These are phyloP conservation scores for Bradypodion ventrale DNA, from an alignment of 2,797 vertebrate species.

Conservation along the genomic window DNA sequence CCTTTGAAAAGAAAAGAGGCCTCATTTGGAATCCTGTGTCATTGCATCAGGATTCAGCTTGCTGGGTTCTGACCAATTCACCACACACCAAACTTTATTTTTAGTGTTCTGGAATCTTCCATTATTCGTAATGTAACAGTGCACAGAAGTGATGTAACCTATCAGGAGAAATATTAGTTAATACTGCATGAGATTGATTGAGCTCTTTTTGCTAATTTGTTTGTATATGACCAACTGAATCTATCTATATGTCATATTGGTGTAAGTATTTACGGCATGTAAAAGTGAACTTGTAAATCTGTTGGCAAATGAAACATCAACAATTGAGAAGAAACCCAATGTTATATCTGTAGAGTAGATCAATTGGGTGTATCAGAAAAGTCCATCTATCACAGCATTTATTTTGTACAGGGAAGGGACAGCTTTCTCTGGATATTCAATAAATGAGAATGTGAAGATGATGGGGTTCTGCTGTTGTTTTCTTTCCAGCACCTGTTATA, in stretches of 20 bases:
- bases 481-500: neutral
- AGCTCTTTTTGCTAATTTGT: neutral
- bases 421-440: neutral
- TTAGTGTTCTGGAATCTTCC: slow-evolving; percentile 58
- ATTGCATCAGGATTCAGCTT: slow-evolving; percentile 63
- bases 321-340: neutral
- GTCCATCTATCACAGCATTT: neutral
- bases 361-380: neutral
- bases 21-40: slow-evolving; percentile 76
- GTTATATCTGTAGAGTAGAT: neutral
- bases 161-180: slow-evolving; percentile 1
- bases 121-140: neutral
- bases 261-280: neutral
- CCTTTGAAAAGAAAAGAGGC: slow-evolving; percentile 67
- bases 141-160: neutral
- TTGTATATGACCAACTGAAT: neutral
- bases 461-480: neutral
- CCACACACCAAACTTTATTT: slow-evolving; percentile 61
- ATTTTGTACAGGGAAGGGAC: neutral
- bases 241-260: too few relatives aligned
- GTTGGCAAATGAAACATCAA: too few relatives aligned
- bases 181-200: neutral
- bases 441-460: neutral
- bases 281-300: neutral
- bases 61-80: slow-evolving; percentile 51